Base-by-base conservation (phyloP, 2,113 vertebrate genomes). In the Nibea albiflora region DNA sequence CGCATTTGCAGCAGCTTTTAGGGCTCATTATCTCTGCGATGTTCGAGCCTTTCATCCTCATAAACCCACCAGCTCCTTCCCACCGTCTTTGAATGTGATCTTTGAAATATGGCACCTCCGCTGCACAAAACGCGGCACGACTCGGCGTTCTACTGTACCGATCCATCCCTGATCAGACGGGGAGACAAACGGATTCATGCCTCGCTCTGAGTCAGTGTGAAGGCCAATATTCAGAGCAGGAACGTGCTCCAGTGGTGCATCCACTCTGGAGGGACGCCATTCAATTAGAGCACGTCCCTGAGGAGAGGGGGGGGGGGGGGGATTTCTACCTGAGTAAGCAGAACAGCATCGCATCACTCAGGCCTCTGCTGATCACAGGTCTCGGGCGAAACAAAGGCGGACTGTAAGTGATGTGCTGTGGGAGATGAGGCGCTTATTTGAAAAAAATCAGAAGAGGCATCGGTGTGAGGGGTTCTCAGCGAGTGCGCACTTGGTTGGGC, bases 251-350 rank as follows among this genome's bases (percentile, higher is more conserved):
- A 63, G 54, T 71, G 60, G 65, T 61, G 62, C 74, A 72, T 58
- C 75, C 65, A 68, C 82, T 81, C 81, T 78, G 66, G 78, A 82
- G 71, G 49, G 71, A 76, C 20, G 56, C 65, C 64, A 78, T 83
- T 90, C 87, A 81, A 90, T 90, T 88, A 90, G 78, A 80, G 75
- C 60, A n/a, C 3, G 49, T 78, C 64, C 82, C 87, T 63, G 4
- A 76, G 83, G 79, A n/a, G n/a, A n/a, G 24, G 24, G 24, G 1
- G 24, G 24, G 28, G 28, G 35, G 6, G 35, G 7, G 77, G 83
- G 87, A 65, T 78, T 89, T 92, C 85, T 54, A 83, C 85, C 88
- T 35, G 88, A 91, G 83, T 92, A 92, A 92, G 92, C 93, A 93
- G 73, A 92, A 90, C 61, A n/a, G 58, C 7, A 0, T 64, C 47